Evolutionary conservation across 2,888 invertebrate genomes (phyloP).

Genomic region (Ferdinandea cuprea): DNA sequence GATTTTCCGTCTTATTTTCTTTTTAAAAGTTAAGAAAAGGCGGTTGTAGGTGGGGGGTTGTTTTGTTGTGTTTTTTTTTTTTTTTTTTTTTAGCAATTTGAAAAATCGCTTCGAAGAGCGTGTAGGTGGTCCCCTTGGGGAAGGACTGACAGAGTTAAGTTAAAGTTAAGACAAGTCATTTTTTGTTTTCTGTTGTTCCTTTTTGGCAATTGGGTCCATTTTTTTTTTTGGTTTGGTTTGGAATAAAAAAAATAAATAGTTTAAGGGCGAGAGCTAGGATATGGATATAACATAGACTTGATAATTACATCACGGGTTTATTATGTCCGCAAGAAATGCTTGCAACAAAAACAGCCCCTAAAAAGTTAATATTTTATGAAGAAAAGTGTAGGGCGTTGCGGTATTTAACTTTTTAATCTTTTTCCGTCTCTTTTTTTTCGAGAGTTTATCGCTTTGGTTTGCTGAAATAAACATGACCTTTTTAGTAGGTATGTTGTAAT

Average conservation of each 20-base stretch:
- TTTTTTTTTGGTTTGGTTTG: no score
- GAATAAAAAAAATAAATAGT: constrained; percentile 1
- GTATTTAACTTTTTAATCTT: constrained; percentile 8
- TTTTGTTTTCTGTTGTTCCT: constrained; percentile 1
- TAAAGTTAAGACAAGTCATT: constrained; percentile 6
- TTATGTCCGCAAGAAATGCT: constrained; percentile 42
- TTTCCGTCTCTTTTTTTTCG: neutral
- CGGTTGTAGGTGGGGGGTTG: no score
- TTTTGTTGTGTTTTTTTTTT: no score
- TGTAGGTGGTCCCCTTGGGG: constrained; percentile 2
- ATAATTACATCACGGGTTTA: constrained; percentile 56
- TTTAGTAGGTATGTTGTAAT: neutral
- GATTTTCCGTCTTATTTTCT: constrained; percentile 21
- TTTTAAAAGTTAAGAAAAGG: constrained; percentile 1
- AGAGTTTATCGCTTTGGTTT: neutral
- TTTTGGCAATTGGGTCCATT: constrained; percentile 19
- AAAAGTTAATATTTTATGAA: neutral
- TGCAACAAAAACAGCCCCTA: neutral
- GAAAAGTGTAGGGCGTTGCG: constrained; percentile 11
- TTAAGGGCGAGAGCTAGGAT: constrained; percentile 8
- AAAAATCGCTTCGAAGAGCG: constrained; percentile 25
- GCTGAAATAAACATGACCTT: constrained; percentile 13
- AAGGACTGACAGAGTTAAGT: constrained; percentile 20
- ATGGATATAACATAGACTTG: constrained; percentile 39
- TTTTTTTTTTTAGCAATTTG: constrained; percentile 21